Percentiles rank a stretch among this genome's conserved stretches.
Evolutionary conservation across 1,140 invertebrate genomes (phyloP).

Genomic region (Caenorhabditis inopinata): DNA sequence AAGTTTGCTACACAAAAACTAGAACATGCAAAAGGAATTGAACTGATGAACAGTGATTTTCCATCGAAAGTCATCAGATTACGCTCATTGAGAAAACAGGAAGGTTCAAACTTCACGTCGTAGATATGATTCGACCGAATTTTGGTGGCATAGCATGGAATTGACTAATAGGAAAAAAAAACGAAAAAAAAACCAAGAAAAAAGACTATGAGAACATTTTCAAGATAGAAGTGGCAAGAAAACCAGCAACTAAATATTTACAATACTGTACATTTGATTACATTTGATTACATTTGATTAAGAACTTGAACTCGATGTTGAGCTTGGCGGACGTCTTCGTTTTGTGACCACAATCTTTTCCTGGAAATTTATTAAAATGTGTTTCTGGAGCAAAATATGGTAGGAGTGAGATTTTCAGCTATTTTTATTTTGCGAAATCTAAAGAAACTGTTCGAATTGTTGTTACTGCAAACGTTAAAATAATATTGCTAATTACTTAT

Average conservation of each 20-base stretch:
- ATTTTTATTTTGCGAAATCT: no score
- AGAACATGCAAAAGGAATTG: neutral
- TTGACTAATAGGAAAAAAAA: neutral
- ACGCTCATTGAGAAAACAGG: neutral
- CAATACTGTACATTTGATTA: neutral
- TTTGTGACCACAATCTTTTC: neutral
- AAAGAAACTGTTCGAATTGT: no score
- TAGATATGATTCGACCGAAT: conserved; percentile 22
- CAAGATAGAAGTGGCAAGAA: neutral
- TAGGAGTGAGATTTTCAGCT: no score
- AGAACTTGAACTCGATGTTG: neutral
- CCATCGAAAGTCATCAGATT: neutral
- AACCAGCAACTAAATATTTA: conserved; percentile 8
- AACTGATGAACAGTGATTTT: conserved; percentile 23
- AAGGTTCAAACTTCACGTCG: neutral
- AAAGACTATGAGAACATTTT: neutral
- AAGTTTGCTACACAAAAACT: neutral
- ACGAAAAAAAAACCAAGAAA: neutral
- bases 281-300: no score
- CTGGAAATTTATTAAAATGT: neutral
- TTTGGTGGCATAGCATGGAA: conserved; percentile 18
- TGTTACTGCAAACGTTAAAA: no score
- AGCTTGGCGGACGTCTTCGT: conserved; percentile 4
- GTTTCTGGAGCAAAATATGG: no score
- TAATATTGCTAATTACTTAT: neutral